Evolutionary conservation across 2,113 vertebrate genomes (phyloP).

Genomic region (Genyomyrus donnyi): DNA sequence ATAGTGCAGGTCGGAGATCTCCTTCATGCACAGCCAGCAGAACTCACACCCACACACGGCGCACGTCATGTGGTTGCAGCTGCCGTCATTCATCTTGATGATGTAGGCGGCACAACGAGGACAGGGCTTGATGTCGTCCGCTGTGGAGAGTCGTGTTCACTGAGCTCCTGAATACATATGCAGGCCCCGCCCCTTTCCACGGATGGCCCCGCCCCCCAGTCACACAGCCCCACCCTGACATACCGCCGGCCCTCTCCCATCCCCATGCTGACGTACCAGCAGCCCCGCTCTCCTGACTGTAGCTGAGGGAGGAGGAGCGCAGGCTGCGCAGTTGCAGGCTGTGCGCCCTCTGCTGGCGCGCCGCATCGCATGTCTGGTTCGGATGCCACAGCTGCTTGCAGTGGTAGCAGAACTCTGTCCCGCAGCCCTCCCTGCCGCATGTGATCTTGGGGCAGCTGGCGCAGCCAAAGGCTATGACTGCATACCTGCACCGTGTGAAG

Average conservation of each 20-base stretch:
- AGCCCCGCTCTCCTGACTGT: constrained; percentile 93
- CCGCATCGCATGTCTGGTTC: constrained; percentile 96
- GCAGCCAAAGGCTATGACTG: constrained; percentile 95
- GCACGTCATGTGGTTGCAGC: constrained; percentile 98
- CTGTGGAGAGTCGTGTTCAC: constrained; percentile 48
- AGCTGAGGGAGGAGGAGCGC: constrained; percentile 90
- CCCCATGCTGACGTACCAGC: constrained; percentile 62
- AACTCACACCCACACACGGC: constrained; percentile 97
- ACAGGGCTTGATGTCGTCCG: constrained; percentile 97
- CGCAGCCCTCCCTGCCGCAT: constrained; percentile 89
- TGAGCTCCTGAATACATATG: neutral
- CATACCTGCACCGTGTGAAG: constrained; percentile 64
- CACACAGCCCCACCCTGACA: neutral
- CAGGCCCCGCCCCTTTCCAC: neutral
- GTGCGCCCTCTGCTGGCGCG: constrained; percentile 88
- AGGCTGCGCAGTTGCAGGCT: constrained; percentile 82
- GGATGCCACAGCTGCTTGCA: constrained; percentile 99
- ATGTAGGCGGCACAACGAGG: constrained; percentile 96
- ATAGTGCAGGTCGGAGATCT: constrained; percentile 99
- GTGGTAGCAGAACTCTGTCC: constrained; percentile 97
- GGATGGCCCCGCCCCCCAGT: neutral
- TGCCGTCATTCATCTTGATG: constrained; percentile 99
- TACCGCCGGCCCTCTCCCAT: constrained; percentile 51
- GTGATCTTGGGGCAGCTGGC: constrained; percentile 97
- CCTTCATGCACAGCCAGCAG: constrained; percentile 99